phyloP scores from a whole-genome alignment of 1,140 invertebrate genomes.

The Drosophila mayri region DNA sequence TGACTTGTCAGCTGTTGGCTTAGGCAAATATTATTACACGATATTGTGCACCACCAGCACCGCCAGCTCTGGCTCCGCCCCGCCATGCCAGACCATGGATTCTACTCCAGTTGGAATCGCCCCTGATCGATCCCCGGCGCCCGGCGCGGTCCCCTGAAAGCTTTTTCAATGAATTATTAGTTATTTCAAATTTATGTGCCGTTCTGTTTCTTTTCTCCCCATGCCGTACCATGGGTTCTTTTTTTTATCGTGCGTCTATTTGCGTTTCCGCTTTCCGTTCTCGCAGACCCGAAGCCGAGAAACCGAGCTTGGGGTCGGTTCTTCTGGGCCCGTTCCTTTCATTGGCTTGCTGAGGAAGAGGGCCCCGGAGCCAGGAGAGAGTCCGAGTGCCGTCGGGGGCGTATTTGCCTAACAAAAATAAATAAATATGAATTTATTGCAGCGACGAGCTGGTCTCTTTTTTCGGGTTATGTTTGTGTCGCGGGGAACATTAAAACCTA shows the following conservation, averaged over 20 bases:
- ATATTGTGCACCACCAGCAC: constrained; percentile 44
- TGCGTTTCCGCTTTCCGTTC: constrained; percentile 79
- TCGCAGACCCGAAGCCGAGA: constrained; percentile 41
- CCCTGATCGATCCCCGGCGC: constrained; percentile 9
- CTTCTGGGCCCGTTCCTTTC: constrained; percentile 51
- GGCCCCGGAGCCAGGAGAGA: constrained; percentile 34
- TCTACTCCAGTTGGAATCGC: constrained; percentile 23
- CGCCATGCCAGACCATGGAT: constrained; percentile 3
- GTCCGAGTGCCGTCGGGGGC: constrained; percentile 66
- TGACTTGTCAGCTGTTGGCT: constrained; percentile 74
- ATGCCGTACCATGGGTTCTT: constrained; percentile 16
- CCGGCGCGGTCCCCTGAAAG: constrained; percentile 19
- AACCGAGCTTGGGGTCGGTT: constrained; percentile 33
- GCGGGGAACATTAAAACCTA: constrained; percentile 71
- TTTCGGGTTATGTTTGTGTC: constrained; percentile 35
- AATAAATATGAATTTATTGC: constrained; percentile 83
- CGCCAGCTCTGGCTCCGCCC: neutral
- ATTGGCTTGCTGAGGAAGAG: constrained; percentile 47
- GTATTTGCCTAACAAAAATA: constrained; percentile 82
- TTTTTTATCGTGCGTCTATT: constrained; percentile 78
- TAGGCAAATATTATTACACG: constrained; percentile 81
- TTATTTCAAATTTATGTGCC: constrained; percentile 80
- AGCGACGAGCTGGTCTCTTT: constrained; percentile 43
- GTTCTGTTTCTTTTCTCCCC: constrained; percentile 41
- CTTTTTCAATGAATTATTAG: constrained; percentile 81